Percentiles rank a stretch among this genome's conserved stretches.
phyloP scores from a whole-genome alignment of 2,113 vertebrate genomes.

The Manacus vitellinus region DNA sequence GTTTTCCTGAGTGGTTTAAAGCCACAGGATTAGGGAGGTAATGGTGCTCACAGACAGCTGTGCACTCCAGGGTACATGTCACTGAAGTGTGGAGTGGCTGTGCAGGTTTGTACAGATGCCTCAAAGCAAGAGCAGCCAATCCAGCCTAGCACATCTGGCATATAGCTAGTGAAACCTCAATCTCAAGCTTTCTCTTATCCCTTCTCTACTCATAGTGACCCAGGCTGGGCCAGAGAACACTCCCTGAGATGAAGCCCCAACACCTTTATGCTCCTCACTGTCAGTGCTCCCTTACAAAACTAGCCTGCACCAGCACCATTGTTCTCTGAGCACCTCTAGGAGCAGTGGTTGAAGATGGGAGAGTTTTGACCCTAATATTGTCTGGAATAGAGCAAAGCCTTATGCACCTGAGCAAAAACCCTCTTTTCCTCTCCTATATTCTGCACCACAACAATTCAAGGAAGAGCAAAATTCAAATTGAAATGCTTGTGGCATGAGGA shows the following conservation, averaged over 20 bases:
- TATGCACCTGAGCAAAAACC: background rate
- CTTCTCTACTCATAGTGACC: background rate
- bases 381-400: background rate
- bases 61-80: accelerated
- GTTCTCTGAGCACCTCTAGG: background rate
- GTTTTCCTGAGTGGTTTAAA: background rate
- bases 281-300: background rate
- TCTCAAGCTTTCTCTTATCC: background rate
- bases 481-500: background rate
- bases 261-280: background rate
- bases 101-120: background rate
- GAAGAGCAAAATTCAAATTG: background rate
- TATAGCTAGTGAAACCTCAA: background rate
- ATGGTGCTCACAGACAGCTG: accelerated
- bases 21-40: background rate
- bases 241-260: background rate
- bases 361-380: background rate
- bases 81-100: background rate
- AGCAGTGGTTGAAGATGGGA: background rate
- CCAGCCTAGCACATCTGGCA: background rate
- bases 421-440: background rate
- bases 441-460: background rate
- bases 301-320: background rate
- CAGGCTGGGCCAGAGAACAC: background rate
- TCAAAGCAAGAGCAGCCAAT: background rate